A percentile compares a stretch with the other conserved stretches of the same genome.
phyloP scores from a whole-genome alignment of 2,113 vertebrate genomes.

The Picathartes gymnocephalus region DNA sequence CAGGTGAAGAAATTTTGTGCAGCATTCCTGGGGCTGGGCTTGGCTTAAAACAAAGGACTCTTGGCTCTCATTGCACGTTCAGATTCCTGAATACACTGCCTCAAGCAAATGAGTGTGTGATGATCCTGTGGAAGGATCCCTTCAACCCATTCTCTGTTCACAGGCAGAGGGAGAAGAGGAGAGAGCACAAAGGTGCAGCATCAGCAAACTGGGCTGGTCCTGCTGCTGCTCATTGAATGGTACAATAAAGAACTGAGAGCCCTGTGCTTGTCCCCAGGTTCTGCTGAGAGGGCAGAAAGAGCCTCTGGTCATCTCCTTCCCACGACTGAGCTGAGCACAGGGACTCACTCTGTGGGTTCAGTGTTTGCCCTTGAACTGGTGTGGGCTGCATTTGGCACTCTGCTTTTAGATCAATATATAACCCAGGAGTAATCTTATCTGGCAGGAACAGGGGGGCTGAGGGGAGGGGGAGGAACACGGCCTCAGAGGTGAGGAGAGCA shows the following conservation, averaged over 20 bases:
- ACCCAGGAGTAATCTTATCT: conserved; percentile 62
- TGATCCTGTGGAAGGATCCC: neutral
- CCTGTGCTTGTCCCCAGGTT: neutral
- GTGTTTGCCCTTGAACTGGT: conserved; percentile 48
- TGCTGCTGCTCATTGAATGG: neutral
- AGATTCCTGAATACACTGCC: neutral
- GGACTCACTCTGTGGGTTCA: neutral
- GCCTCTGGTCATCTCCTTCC: neutral
- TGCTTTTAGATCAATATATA: conserved; percentile 58
- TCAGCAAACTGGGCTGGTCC: neutral
- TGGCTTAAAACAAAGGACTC: neutral
- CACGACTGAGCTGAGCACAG: neutral
- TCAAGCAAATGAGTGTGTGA: neutral
- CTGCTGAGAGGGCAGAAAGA: neutral
- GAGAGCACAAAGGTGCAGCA: neutral
- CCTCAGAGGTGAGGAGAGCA: conserved; percentile 23
- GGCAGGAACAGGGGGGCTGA: conserved; percentile 2
- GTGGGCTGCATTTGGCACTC: conserved; percentile 13
- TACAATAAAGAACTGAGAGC: neutral
- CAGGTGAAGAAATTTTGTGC: neutral
- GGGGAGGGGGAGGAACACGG: neutral
- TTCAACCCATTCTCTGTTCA: neutral
- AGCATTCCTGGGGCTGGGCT: neutral
- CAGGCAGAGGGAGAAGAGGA: neutral
- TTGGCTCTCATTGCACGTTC: neutral